Evolutionary conservation across 2,888 invertebrate genomes (phyloP), one percentile per base, ranked within the genome.

Genomic region (Drosophila algonquin): DNA sequence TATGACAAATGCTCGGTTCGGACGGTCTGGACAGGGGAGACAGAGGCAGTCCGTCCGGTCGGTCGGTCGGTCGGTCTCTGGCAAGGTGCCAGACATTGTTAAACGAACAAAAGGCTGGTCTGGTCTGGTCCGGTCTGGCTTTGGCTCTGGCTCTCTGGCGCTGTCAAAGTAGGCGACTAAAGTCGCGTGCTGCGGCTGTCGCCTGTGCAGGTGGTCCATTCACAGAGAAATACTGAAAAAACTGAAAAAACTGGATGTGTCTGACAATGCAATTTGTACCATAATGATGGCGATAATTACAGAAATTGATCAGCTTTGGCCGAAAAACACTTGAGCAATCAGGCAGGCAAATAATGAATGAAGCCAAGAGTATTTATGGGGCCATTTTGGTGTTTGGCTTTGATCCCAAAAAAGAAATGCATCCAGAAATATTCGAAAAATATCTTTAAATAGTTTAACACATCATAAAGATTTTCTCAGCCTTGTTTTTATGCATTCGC

Each of bases 391-490:
- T 40, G 14, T 14, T 21, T 21, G 40, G 14, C 40, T 40, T 40
- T 40, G 40, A 40, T 6, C 40, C 59, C 48, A 60, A 69, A 75
- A 74, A 65, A 63, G 65, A 55, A 51, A 53, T 24, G 24, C 24
- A 24, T 24, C 50, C 46, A 44, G 62, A 60, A 60, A 56, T 45
- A 51, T 48, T 59, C 47, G 48, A 69, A 77, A 70, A 55, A 63
- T 70, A 63, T 74, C 73, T 53, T 52, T 69, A 73, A 83, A 86
- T 78, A 63, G 85, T 79, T 81, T 83, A 75, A 79, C 83, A 83
- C 75, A 64, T 83, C 89, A 64, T 83, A 81, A 83, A 83, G 73
- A 75, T 87, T 76, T 88, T 83, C 84, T 63, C 89, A 57, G 73
- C 55, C 61, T 60, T 58, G 64, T 71, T 40, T 40, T 40, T 1